Conservation (phyloP, 2,113 vertebrate genomes). For the Cariama cristata region DNA sequence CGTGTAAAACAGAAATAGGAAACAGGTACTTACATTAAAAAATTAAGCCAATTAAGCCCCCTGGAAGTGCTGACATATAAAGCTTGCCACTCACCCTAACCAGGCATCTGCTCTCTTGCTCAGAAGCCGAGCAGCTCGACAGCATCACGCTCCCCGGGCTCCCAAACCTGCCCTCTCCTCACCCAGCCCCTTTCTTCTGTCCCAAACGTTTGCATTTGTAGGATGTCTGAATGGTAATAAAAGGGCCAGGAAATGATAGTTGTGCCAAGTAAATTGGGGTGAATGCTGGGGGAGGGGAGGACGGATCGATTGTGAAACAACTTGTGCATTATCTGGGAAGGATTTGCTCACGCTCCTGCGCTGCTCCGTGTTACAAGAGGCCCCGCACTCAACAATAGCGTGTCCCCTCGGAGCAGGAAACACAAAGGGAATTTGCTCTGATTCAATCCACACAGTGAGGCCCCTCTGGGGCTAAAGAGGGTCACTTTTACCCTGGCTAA, state of each 20-base stretch:
- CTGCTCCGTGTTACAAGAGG: slow-evolving; percentile 53
- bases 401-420: slow-evolving; percentile 73
- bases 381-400: slow-evolving; percentile 71
- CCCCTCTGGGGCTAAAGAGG: slow-evolving; percentile 77
- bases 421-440: slow-evolving; percentile 80
- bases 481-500: slow-evolving; percentile 72
- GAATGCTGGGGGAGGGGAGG: slow-evolving; percentile 56
- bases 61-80: neutral
- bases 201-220: slow-evolving; percentile 54
- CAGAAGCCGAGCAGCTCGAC: neutral
- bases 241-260: slow-evolving; percentile 53
- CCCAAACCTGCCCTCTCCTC: neutral
- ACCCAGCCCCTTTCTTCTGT: slow-evolving; percentile 15
- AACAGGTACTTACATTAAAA: neutral
- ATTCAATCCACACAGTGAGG: slow-evolving; percentile 77
- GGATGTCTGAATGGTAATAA: slow-evolving; percentile 17
- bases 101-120: neutral
- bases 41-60: neutral
- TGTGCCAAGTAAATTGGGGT: slow-evolving; percentile 60
- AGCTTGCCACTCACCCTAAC: neutral
- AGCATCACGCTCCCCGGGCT: neutral
- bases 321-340: slow-evolving; percentile 46
- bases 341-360: slow-evolving; percentile 42
- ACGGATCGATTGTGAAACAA: slow-evolving; percentile 48
- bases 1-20: neutral